Percentiles rank a stretch among this genome's conserved stretches.
Conservation (phyloP, 2,113 vertebrate genomes). For the Rhinopomastus cyanomelas region DNA sequence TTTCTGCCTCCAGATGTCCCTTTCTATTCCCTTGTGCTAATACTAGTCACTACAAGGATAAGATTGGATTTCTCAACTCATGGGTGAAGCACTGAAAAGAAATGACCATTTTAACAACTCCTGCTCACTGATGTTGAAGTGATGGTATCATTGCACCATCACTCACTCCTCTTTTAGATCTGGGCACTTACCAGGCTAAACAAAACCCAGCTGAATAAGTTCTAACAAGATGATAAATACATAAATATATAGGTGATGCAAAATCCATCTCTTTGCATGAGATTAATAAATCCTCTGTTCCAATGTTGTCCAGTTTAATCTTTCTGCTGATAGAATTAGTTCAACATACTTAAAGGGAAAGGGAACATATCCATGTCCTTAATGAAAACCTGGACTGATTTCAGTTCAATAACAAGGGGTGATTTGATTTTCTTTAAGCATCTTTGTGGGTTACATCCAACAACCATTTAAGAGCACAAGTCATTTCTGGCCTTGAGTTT, state of each 20-base stretch:
- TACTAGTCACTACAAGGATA: background rate
- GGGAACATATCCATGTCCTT: background rate
- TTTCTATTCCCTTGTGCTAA: constrained; percentile 36
- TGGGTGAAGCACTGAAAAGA: constrained; percentile 46
- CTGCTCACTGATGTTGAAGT: constrained; percentile 48
- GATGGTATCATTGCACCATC: constrained; percentile 24
- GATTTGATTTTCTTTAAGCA: background rate
- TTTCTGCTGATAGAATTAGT: background rate
- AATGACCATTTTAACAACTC: constrained; percentile 59
- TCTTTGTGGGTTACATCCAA: background rate
- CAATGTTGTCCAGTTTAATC: constrained; percentile 26
- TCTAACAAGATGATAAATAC: constrained; percentile 63
- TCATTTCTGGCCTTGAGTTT: background rate
- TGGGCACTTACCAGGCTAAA: constrained; percentile 42
- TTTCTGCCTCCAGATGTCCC: constrained; percentile 54
- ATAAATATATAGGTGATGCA: background rate
- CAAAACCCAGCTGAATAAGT: constrained; percentile 50
- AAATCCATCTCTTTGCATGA: constrained; percentile 51
- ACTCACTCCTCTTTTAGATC: constrained; percentile 36
- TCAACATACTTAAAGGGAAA: constrained; percentile 9
- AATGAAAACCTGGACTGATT: background rate
- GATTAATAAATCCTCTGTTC: constrained; percentile 19
- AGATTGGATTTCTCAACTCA: constrained; percentile 60
- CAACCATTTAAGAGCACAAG: background rate
- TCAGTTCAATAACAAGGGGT: background rate